Percentiles rank a stretch among this genome's conserved stretches.
Conservation (phyloP, 2,797 vertebrate genomes). For the Ceryle rudis region DNA sequence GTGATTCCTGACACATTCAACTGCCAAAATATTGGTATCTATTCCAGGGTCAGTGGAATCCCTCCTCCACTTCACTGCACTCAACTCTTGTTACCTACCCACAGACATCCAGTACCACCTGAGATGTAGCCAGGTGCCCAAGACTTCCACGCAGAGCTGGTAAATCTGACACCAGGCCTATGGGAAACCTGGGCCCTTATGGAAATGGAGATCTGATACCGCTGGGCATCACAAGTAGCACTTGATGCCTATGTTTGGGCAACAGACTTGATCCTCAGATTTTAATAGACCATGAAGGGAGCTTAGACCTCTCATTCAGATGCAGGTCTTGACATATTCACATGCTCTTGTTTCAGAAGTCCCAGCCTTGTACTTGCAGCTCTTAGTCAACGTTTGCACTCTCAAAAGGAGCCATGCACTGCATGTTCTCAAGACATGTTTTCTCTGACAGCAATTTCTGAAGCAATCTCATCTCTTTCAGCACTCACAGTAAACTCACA, state of each 20-base stretch:
- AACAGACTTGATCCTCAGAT: background rate
- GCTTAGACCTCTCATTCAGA: background rate
- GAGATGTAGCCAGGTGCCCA: background rate
- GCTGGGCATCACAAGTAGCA: background rate
- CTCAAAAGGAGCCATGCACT: background rate
- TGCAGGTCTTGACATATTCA: background rate
- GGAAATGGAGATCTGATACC: background rate
- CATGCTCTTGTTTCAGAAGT: background rate
- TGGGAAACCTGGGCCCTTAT: background rate
- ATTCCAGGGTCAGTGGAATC: background rate
- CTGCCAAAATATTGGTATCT: background rate
- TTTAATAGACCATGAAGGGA: background rate
- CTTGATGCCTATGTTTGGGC: background rate
- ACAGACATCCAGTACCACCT: background rate
- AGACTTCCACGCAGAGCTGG: background rate
- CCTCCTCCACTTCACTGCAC: background rate
- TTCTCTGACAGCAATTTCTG: background rate
- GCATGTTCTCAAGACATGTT: accelerated
- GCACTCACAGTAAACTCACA: background rate
- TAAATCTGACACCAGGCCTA: background rate
- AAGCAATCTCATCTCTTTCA: background rate
- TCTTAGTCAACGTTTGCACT: background rate
- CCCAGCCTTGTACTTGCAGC: background rate
- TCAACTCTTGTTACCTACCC: background rate
- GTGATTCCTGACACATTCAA: background rate